A percentile compares a stretch with the other conserved stretches of the same genome.
Evolutionary conservation across 2,888 invertebrate genomes (phyloP).

Genomic region (Teinopalpus imperialis): DNA sequence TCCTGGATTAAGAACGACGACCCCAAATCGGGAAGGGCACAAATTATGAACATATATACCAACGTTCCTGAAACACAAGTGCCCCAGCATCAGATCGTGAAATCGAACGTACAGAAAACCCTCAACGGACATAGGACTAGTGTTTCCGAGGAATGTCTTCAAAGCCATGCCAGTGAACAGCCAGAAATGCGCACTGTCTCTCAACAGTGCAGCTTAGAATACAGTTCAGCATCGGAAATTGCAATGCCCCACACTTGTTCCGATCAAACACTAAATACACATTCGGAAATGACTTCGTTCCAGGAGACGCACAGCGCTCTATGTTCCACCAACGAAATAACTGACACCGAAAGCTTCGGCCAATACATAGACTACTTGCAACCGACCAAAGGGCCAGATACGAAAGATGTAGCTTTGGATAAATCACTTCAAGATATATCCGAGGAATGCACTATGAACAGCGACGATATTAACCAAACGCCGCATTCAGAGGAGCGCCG

Average conservation of each 20-base stretch:
- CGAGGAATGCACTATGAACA: constrained; percentile 73
- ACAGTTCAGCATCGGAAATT: constrained; percentile 83
- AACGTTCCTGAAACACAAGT: constrained; percentile 84
- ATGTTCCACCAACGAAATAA: constrained; percentile 75
- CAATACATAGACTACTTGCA: constrained; percentile 75
- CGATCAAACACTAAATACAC: constrained; percentile 74
- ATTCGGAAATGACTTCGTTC: constrained; percentile 71
- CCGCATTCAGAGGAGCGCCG: constrained; percentile 51
- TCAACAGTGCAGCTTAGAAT: constrained; percentile 87
- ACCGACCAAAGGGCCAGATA: constrained; percentile 56
- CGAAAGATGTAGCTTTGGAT: constrained; percentile 57
- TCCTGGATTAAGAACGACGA: constrained; percentile 66
- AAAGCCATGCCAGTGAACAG: constrained; percentile 63
- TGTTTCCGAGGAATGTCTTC: constrained; percentile 71
- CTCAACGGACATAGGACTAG: constrained; percentile 64
- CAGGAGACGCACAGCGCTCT: constrained; percentile 76
- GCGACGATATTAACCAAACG: constrained; percentile 62
- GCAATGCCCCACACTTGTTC: constrained; percentile 78
- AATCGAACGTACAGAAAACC: constrained; percentile 55
- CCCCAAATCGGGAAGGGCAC: constrained; percentile 55
- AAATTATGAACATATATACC: constrained; percentile 83
- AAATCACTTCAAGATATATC: constrained; percentile 73
- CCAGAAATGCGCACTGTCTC: constrained; percentile 85
- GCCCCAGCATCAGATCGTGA: constrained; percentile 82
- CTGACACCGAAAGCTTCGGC: constrained; percentile 76